Base-by-base conservation (phyloP, 2,888 invertebrate species). In the Drosophila barbarae region DNA sequence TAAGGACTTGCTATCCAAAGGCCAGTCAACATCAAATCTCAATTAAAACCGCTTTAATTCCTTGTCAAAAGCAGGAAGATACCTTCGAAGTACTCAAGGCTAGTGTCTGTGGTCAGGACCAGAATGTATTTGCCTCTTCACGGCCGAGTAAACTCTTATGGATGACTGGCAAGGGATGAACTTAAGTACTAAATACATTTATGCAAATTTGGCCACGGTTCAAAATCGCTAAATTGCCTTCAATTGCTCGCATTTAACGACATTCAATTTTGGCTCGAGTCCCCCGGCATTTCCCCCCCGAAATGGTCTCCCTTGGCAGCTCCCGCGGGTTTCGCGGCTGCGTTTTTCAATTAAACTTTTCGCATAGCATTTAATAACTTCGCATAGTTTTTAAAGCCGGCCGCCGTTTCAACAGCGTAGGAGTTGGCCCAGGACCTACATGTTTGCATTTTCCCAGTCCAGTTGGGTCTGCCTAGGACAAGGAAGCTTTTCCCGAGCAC, bases 131-230 rank as follows among this genome's bases (percentile, higher is more conserved):
- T 28, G 23, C 28, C 13, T 26, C 60, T 18, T 32, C 30, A 13
- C 15, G 59, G 10, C 15, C 10, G 13, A 39, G 36, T 12, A 26
- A 52, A 60, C 57, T 50, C 52, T 65, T 72, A 59, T 81, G 78
- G 73, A 78, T 73, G 79, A 50, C 67, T 77, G 57, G 51, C 61
- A 65, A 58, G 57, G 54, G 46, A 70, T 65, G 70, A 65, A 84
- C 84, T 85, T 83, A 77, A 82, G 79, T 83, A 82, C 77, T 84
- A 77, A 83, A 83, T 79, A 84, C 77, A 84, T 79, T 85, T 82
- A 82, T 81, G 75, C 75, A 69, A 84, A 85, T 83, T 73, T 56
- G 49, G 53, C 55, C 60, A 8, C 54, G 10, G 61, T 21, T 55
- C 65, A 61, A 69, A 47, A 53, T 74, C 70, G 84, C 79, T 74